Evolutionary conservation across 2,888 invertebrate genomes (phyloP), one percentile per base, ranked within the genome.

Genomic region (Diachrysia chrysitis): DNA sequence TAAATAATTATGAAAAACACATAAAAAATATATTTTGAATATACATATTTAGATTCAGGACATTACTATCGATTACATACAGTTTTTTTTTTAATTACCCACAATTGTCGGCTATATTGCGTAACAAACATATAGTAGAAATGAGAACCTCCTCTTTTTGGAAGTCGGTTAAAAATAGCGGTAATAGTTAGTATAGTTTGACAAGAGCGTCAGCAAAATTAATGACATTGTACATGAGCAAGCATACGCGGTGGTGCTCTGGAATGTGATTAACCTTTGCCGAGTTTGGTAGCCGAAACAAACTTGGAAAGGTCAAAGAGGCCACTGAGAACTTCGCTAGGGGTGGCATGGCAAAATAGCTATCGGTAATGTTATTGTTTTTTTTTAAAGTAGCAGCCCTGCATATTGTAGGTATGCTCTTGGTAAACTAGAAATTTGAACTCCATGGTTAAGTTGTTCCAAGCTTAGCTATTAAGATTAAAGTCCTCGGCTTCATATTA

Each of bases 261-360:
- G 51, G 46, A 66, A 68, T 72, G 61, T 51, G 19, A 67, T 67
- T 69, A 67, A 72, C 56, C 66, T 70, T 69, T 64, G 29, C 37
- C 35, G 54, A 71, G 60, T 79, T 74, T 70, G 58, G 53, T 42
- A 57, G 51, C 35, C 51, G 54, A 65, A 74, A 64, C 63, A 58
- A 72, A 71, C 51, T 76, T 66, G 21, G 25, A 57, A 70, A 74
- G 77, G 77, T 72, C 65, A 64, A 25, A 67, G 57, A 14, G 46
- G 60, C 16, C 42, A 59, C n/a, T 53, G 19, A 48, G n/a, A 69
- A 71, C 53, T 65, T 56, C n/a, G 17, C 6, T 25, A 62, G 66
- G 64, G 57, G 23, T 25, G n/a, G n/a, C n/a, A n/a, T 23, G 32
- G 29, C 46, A 54, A 66, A 67, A 69, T 76, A 51, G 65, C 66